Evolutionary conservation across 2,797 vertebrate species (phyloP), one percentile per base, ranked within the genome.

Genomic region (Gambusia yucatana): DNA sequence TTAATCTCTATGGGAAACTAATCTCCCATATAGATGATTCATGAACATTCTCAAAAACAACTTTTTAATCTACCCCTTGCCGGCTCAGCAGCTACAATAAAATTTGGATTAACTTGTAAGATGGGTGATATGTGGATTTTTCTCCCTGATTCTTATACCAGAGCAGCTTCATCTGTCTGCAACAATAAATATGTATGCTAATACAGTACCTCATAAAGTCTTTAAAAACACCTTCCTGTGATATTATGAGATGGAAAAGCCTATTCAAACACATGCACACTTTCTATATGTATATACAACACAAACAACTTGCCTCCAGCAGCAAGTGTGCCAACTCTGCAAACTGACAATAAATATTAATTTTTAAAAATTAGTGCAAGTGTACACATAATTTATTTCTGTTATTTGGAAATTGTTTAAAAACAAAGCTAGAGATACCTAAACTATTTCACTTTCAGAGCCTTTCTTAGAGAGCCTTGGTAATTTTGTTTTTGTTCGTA

Each of bases 61-160:
- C 93, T 93, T 95, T 96, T 95, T 95, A 96, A 95, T 96, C 94
- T 95, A 94, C 92, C 90, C 88, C 92, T 94, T 59, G 89, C 93
- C 82, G 72, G 90, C 94, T 93, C 92, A 90, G 93, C 92, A 89
- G 89, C 90, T 87, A 93, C 94, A 95, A 95, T 95, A 95, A 95
- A 94, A 95, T 91, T 87, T 94, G 95, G 94, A 96, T 96, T 96
- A 96, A 95, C 91, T 95, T 91, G 92, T 95, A 94, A 95, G 84
- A 86, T 91, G 82, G 85, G 84, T 92, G 91, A 94, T 93, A 89
- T 94, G 88, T 91, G 84, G 77, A 84, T 33, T 1, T 79, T 84
- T 84, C 2, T 13, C 61, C 77, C 86, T 69, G 84, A 88, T 90
- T 93, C 89, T 91, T 91, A 87, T 76, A 72, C 88, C 84, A 82